Conservation (phyloP, 2,888 invertebrate genomes). For the Caenorhabditis virilis region DNA sequence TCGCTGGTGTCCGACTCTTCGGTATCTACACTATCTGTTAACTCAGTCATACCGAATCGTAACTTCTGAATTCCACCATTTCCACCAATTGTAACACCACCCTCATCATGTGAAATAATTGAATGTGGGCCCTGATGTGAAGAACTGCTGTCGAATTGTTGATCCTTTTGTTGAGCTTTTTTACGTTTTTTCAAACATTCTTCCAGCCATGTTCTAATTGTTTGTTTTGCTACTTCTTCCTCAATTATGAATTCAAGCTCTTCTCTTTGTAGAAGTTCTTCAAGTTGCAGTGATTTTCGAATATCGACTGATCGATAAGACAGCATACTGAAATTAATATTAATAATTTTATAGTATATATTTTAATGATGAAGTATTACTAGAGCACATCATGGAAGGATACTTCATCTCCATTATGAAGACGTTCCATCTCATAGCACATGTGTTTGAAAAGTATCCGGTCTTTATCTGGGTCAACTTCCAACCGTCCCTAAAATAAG, state of each 20-base stretch:
- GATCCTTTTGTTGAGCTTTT: constrained; percentile 44
- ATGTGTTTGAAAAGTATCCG: constrained; percentile 96
- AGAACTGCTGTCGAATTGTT: not conserved
- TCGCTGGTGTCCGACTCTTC: constrained; percentile 31
- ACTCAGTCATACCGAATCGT: not conserved
- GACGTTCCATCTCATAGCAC: constrained; percentile 95
- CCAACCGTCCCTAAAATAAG: constrained; percentile 50
- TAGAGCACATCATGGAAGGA: constrained; percentile 99
- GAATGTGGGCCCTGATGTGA: constrained; percentile 7
- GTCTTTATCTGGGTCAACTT: constrained; percentile 94
- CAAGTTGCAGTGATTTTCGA: constrained; percentile 93
- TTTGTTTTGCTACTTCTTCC: constrained; percentile 88
- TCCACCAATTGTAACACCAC: not conserved
- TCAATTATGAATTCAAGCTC: constrained; percentile 98
- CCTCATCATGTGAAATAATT: constrained; percentile 7
- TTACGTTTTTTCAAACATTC: constrained; percentile 93
- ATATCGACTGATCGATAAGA: constrained; percentile 95
- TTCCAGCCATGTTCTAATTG: constrained; percentile 96
- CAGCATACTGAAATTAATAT: constrained; percentile 78
- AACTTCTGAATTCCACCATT: not conserved
- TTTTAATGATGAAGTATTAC: constrained; percentile 73
- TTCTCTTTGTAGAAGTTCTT: constrained; percentile 93
- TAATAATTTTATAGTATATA: not conserved
- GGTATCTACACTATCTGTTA: constrained; percentile 18
- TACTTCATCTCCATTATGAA: constrained; percentile 97